A percentile compares a stretch with the other conserved stretches of the same genome.
Evolutionary conservation across 2,113 vertebrate species (phyloP).

Genomic region (Anolis carolinensis): DNA sequence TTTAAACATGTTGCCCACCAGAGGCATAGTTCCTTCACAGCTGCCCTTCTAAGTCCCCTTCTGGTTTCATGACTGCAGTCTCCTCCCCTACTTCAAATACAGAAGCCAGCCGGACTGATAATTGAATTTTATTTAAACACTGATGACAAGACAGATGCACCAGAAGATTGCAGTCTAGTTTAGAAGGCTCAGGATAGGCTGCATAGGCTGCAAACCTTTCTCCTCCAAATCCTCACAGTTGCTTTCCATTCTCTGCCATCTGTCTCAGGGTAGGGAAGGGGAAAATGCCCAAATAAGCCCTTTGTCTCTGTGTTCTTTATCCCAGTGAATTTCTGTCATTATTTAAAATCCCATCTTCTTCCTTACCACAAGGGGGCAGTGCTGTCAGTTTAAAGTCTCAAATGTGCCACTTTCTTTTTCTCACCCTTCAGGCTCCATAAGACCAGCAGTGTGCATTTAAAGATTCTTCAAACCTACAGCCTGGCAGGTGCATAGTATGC

Average conservation of each 20-base stretch:
- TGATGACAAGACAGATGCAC: too few relatives aligned
- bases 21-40: too few relatives aligned
- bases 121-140: not conserved
- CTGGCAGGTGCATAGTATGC: not conserved
- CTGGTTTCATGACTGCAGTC: not conserved
- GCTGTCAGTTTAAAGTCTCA: not conserved
- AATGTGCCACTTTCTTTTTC: not conserved
- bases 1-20: too few relatives aligned
- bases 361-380: not conserved
- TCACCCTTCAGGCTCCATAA: not conserved
- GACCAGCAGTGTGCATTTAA: not conserved
- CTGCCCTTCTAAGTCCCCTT: too few relatives aligned
- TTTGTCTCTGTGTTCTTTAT: not conserved
- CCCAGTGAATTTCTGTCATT: not conserved
- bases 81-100: not conserved
- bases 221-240: not conserved
- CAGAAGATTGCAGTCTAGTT: not conserved
- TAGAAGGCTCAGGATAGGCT: not conserved
- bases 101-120: not conserved
- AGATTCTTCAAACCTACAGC: not conserved
- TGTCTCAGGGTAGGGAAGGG: not conserved
- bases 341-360: not conserved
- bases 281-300: not conserved
- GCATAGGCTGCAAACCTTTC: not conserved
- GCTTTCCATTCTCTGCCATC: not conserved